phyloP scores from a whole-genome alignment of 2,888 invertebrate genomes.

The Erebia palarica region DNA sequence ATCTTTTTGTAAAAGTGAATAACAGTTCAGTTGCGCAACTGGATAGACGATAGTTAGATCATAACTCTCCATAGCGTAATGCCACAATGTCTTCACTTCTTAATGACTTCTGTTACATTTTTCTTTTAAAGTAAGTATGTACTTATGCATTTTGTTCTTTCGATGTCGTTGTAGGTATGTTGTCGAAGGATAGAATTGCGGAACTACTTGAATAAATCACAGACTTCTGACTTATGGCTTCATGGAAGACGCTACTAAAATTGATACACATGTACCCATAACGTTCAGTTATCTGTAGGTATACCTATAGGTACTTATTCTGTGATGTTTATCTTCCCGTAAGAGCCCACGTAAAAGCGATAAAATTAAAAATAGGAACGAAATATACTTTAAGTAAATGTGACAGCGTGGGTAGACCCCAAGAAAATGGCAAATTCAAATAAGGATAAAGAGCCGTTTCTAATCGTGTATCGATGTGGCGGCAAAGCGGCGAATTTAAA shows the following conservation, averaged over 20 bases:
- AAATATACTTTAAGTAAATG: constrained; percentile 39
- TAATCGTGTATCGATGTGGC: constrained; percentile 46
- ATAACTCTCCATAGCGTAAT: constrained; percentile 26
- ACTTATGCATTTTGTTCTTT: background rate
- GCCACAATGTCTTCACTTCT: constrained; percentile 29
- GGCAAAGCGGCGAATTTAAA: constrained; percentile 24
- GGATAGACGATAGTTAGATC: constrained; percentile 25
- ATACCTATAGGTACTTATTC: background rate
- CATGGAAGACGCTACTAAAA: too few relatives aligned
- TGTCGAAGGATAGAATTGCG: background rate
- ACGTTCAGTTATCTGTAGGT: background rate
- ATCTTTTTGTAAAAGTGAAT: constrained; percentile 34
- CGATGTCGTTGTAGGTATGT: too few relatives aligned
- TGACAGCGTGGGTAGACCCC: constrained; percentile 55
- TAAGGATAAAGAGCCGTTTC: constrained; percentile 62
- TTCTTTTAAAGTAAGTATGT: background rate
- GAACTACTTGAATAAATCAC: background rate
- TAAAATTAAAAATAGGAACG: background rate
- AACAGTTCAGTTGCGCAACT: constrained; percentile 38
- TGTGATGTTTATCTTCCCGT: background rate
- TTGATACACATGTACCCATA: too few relatives aligned
- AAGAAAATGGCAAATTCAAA: constrained; percentile 59
- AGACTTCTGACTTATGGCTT: background rate
- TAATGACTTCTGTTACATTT: constrained; percentile 15
- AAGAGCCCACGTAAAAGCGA: background rate